phyloP scores from a whole-genome alignment of 1,140 invertebrate species.

The Eupeodes corollae region DNA sequence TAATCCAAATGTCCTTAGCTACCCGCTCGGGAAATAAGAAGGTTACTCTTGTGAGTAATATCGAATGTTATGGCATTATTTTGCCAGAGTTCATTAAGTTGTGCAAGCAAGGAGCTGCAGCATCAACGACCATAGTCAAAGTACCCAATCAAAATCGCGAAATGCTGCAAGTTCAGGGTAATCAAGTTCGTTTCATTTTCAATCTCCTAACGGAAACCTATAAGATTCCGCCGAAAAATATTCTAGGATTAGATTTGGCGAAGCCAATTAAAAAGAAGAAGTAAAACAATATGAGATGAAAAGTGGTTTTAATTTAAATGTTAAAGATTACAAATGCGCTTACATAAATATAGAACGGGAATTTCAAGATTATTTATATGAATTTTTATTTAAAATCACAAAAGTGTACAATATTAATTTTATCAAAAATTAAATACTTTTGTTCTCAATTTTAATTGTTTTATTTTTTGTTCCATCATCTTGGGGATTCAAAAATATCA shows the following conservation, averaged over 20 bases:
- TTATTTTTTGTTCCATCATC: no score
- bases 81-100: slow-evolving; percentile 65
- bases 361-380: no score
- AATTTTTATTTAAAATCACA: no score
- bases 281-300: no score
- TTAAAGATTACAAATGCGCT: no score
- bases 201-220: slow-evolving; percentile 61
- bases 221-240: slow-evolving; percentile 51
- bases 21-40: slow-evolving; percentile 82
- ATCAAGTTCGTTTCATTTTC: slow-evolving; percentile 70
- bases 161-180: slow-evolving; percentile 81
- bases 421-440: no score
- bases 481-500: no score
- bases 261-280: slow-evolving; percentile 18
- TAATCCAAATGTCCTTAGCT: slow-evolving; percentile 65
- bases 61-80: slow-evolving; percentile 74
- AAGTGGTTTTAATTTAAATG: no score
- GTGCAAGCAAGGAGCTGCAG: slow-evolving; percentile 73
- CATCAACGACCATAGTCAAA: slow-evolving; percentile 70
- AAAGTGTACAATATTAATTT: no score
- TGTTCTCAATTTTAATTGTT: no score
- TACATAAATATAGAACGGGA: no score
- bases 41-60: slow-evolving; percentile 78
- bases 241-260: slow-evolving; percentile 52
- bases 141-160: slow-evolving; percentile 60